Conservation (phyloP, 2,888 invertebrate genomes). For the Leptinotarsa rubiginosa region DNA sequence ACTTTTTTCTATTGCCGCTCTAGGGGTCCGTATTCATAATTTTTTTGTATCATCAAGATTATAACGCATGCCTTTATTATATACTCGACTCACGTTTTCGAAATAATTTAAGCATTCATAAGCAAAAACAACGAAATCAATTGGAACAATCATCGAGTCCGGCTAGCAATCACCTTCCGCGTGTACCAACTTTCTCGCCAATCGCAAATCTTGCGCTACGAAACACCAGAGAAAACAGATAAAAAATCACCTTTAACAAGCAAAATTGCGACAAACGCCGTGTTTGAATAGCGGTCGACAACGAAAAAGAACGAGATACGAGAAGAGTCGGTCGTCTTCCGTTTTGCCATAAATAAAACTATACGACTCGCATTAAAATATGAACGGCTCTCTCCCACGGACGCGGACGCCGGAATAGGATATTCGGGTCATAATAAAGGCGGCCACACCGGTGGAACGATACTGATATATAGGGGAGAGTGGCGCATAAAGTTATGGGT, state of each 20-base stretch:
- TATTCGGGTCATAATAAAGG: conserved; percentile 54
- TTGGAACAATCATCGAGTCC: conserved; percentile 26
- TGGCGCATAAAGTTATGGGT: background rate
- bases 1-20: background rate
- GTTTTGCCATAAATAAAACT: conserved; percentile 30
- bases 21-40: background rate
- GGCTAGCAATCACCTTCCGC: conserved; percentile 5
- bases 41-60: background rate
- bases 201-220: conserved; percentile 21
- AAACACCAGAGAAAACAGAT: conserved; percentile 10
- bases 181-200: conserved; percentile 24
- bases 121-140: conserved; percentile 28
- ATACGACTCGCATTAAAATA: conserved; percentile 32
- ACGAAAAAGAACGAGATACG: conserved; percentile 28
- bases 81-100: conserved; percentile 1
- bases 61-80: background rate
- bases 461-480: background rate
- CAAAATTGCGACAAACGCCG: conserved; percentile 29
- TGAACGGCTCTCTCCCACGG: conserved; percentile 48
- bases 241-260: conserved; percentile 24
- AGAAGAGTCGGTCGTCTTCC: conserved; percentile 18
- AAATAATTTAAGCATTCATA: background rate
- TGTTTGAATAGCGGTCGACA: conserved; percentile 17
- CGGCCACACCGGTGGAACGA: conserved; percentile 31
- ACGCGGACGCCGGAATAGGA: conserved; percentile 52